Percentiles rank a stretch among this genome's conserved stretches.
Conservation (phyloP, 2,113 vertebrate genomes). For the Brachypteracias leptosomus region DNA sequence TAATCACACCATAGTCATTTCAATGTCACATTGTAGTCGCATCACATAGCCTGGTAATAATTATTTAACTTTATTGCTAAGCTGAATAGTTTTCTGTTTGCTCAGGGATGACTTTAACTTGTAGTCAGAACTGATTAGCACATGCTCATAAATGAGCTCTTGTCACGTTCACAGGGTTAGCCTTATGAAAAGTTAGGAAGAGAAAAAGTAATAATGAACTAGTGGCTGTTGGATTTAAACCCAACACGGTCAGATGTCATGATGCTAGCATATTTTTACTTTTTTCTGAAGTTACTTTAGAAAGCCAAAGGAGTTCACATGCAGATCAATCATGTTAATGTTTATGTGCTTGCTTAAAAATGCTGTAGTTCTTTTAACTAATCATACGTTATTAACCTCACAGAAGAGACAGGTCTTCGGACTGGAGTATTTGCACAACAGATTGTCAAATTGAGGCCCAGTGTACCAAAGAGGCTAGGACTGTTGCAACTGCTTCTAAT, state of each 20-base stretch:
- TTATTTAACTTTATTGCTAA: slow-evolving; percentile 76
- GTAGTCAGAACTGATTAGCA: slow-evolving; percentile 58
- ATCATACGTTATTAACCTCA: slow-evolving; percentile 18
- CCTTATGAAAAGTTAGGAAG: not conserved
- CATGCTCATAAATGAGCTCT: slow-evolving; percentile 53
- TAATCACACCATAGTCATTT: slow-evolving; percentile 71
- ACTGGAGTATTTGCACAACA: not conserved
- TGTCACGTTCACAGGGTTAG: slow-evolving; percentile 44
- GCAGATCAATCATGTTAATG: not conserved
- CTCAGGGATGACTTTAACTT: slow-evolving; percentile 66
- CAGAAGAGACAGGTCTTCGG: not conserved
- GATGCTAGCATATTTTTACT: not conserved
- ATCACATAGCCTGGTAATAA: slow-evolving; percentile 71
- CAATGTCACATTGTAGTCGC: slow-evolving; percentile 72
- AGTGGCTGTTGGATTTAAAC: slow-evolving; percentile 35
- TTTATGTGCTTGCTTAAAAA: slow-evolving; percentile 41
- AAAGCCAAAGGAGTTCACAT: not conserved
- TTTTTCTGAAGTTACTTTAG: not conserved
- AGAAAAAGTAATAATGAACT: slow-evolving; percentile 13
- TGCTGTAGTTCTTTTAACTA: slow-evolving; percentile 36
- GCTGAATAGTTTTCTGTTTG: slow-evolving; percentile 71
- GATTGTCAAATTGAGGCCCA: not conserved
- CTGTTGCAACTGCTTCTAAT: not conserved
- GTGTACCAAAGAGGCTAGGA: not conserved
- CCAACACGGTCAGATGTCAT: not conserved